Evolutionary conservation across 2,113 vertebrate species (phyloP), one percentile per base, ranked within the genome.

Genomic region (Onychostoma macrolepis): DNA sequence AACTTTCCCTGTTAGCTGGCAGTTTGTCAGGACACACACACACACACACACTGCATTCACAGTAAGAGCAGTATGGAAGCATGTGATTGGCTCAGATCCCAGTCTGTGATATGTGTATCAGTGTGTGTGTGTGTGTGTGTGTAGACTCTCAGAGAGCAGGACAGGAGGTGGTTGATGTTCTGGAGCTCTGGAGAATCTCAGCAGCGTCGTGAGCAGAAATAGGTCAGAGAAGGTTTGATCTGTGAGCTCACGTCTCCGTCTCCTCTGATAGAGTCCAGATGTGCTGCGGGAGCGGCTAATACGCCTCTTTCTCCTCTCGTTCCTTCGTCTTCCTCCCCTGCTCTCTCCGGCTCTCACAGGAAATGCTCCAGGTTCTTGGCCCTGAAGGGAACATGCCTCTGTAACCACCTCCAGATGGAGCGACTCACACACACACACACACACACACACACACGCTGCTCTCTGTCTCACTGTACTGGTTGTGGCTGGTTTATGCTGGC

Each of bases 381-480:
- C 92, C 93, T 93, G 91, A 88, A 93, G 93, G 91, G 85, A 92
- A 84, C 90, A 86, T 87, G 86, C 92, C 92, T 92, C 88, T 89
- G 85, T 94, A 95, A 95, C 91, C 90, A 91, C 78, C 89, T 91
- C 88, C 93, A 95, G 93, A 95, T 95, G 94, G 88, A 88, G 85
- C 89, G 91, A 19, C 58, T 48, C 78, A n/a, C 50, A 24, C 65
- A 17, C 65, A 33, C 13, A 67, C 28, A 67, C 65, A 72, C 69
- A 38, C 33, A 24, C 33, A 24, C 33, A 71, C 30, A 38, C 69
- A 71, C 67, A 10, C 67, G 28, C 28, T 36, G 67, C 28, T 33
- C 67, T 36, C 67, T 17, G 17, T 33, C 28, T 65, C 11, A n/a
- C 33, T 4, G 33, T 26, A 26, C 74, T 48, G 74, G 74, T 15